These are phyloP conservation scores for Drosophila lacicola DNA, from an alignment of 2,888 invertebrate genomes.

Conservation along the genomic window DNA sequence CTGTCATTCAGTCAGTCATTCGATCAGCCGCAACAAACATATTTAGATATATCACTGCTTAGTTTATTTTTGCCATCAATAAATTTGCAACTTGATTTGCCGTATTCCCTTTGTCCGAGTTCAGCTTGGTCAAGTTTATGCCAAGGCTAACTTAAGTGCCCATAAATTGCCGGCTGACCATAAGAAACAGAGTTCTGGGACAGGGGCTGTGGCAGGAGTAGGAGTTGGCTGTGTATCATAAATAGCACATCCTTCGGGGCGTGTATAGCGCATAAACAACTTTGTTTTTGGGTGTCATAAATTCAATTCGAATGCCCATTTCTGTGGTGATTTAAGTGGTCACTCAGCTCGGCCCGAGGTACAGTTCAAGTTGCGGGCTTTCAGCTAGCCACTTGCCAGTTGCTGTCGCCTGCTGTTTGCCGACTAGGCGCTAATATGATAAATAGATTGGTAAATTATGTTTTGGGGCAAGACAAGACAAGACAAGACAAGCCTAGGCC, in stretches of 20 bases:
- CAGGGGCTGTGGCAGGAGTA: background rate
- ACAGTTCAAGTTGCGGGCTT: constrained; percentile 24
- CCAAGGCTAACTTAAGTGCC: constrained; percentile 63
- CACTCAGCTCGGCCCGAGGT: constrained; percentile 50
- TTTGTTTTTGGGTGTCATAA: constrained; percentile 69
- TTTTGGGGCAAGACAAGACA: constrained; percentile 41
- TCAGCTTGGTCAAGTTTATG: constrained; percentile 41
- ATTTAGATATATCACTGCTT: background rate
- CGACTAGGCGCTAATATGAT: constrained; percentile 75
- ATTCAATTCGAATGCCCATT: constrained; percentile 79
- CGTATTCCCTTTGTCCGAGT: constrained; percentile 17
- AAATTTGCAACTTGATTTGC: constrained; percentile 35
- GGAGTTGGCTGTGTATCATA: constrained; percentile 43
- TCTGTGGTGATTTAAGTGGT: constrained; percentile 80
- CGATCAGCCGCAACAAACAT: constrained; percentile 1
- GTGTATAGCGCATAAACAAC: constrained; percentile 33
- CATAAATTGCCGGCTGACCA: constrained; percentile 71
- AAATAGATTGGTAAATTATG: constrained; percentile 81
- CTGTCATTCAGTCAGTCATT: constrained; percentile 2
- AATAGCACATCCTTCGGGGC: constrained; percentile 63
- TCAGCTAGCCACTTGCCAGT: constrained; percentile 2
- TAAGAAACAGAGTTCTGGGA: constrained; percentile 51
- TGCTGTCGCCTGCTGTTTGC: constrained; percentile 46
- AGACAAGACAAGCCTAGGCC: constrained; percentile 15
- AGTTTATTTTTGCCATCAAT: constrained; percentile 4